Conservation (phyloP, 2,888 invertebrate species). For the Epinotia bilunana region DNA sequence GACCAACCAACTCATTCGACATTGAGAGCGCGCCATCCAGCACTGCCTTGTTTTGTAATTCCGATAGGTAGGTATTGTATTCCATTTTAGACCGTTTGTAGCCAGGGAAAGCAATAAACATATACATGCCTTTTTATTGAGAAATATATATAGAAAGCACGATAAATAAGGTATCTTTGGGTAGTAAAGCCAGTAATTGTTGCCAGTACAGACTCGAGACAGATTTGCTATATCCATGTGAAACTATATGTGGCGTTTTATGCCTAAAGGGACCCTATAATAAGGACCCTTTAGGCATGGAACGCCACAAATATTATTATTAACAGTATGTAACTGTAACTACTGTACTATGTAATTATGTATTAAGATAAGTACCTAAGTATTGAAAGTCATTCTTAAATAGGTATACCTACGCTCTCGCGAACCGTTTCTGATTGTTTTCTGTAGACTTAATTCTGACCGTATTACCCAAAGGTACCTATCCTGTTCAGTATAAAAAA, state of each 20-base stretch:
- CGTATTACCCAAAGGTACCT: background rate
- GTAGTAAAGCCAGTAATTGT: background rate
- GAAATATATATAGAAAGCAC: background rate
- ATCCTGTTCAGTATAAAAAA: background rate
- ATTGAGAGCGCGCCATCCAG: conserved; percentile 20
- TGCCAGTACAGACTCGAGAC: background rate
- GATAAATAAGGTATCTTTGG: background rate
- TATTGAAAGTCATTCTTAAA: background rate
- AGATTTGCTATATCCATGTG: no score
- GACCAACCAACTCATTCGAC: background rate
- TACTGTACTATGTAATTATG: no score
- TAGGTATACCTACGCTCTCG: background rate
- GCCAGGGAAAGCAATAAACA: background rate
- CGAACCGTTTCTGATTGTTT: background rate
- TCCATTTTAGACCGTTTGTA: background rate
- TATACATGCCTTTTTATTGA: conserved; percentile 8
- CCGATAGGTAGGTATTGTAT: background rate
- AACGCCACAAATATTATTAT: no score
- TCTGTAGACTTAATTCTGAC: background rate
- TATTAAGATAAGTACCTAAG: background rate
- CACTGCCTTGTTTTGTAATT: conserved; percentile 9
- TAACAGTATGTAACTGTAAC: no score
- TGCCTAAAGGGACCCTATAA: no score
- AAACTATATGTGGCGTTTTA: no score
- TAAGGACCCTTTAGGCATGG: no score